Evolutionary conservation across 1,140 invertebrate genomes (phyloP).

Genomic region (Euwallacea similis): DNA sequence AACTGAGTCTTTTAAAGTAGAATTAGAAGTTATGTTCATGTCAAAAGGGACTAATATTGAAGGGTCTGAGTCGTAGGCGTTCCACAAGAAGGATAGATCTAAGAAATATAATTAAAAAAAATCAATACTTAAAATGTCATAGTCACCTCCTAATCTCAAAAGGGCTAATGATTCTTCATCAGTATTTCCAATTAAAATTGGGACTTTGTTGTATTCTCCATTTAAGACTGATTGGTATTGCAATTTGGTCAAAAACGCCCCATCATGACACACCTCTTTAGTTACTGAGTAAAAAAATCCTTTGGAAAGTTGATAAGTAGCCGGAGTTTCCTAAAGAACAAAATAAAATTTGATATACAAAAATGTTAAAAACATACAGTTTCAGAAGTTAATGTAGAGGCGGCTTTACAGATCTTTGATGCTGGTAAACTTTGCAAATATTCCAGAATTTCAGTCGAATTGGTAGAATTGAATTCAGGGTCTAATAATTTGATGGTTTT

Average conservation of each 20-base stretch:
- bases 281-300: constrained; percentile 34
- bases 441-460: constrained; percentile 12
- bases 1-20: background rate
- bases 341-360: too few species aligned
- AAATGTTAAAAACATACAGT: background rate
- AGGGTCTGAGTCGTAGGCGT: constrained; percentile 26
- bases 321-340: background rate
- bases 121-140: background rate
- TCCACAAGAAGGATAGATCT: constrained; percentile 21
- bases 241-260: constrained; percentile 26
- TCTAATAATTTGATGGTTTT: constrained; percentile 14
- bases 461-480: constrained; percentile 5
- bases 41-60: constrained; percentile 30
- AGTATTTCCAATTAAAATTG: constrained; percentile 33
- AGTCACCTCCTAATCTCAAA: constrained; percentile 5
- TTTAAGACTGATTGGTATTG: constrained; percentile 22
- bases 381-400: background rate
- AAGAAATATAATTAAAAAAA: constrained; percentile 2
- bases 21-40: constrained; percentile 9
- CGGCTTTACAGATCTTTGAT: constrained; percentile 15
- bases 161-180: constrained; percentile 24
- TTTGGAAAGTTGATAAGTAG: constrained; percentile 27
- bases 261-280: constrained; percentile 20
- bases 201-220: constrained; percentile 30
- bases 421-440: constrained; percentile 18